phyloP scores from a whole-genome alignment of 2,113 vertebrate species.

The Colinus virginianus region DNA sequence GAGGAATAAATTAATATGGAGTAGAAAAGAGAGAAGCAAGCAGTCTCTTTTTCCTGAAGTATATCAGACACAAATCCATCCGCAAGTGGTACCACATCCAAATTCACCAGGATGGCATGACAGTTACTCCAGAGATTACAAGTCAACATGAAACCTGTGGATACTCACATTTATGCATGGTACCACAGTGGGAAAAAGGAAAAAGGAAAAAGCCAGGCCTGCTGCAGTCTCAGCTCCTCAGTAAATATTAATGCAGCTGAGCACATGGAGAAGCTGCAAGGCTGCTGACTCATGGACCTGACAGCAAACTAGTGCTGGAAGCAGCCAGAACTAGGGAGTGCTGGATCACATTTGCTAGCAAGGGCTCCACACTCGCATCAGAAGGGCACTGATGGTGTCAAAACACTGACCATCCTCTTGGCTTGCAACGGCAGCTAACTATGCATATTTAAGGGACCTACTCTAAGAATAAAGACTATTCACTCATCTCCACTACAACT shows the following conservation, averaged over 20 bases:
- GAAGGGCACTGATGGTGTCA: not conserved
- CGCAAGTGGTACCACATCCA: not conserved
- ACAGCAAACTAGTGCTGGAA: not conserved
- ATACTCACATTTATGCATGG: not conserved
- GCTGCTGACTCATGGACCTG: slow-evolving; percentile 33
- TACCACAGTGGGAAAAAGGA: not conserved
- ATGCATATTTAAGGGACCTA: not conserved
- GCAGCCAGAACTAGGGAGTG: not conserved
- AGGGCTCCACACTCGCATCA: not conserved
- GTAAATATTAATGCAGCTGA: not conserved
- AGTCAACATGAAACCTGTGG: rapidly evolving
- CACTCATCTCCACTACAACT: not conserved
- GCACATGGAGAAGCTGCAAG: not conserved
- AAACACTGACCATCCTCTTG: not conserved
- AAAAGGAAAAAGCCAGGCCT: not conserved
- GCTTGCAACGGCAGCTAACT: not conserved
- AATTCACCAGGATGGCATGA: not conserved
- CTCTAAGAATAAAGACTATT: not conserved
- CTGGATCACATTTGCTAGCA: not conserved
- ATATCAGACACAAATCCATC: not conserved
- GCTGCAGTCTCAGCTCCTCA: not conserved
- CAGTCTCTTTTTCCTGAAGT: not conserved
- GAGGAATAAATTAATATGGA: not conserved
- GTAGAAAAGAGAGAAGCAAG: not conserved
- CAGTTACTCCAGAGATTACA: not conserved